Percentiles rank a stretch among this genome's conserved stretches.
Conservation (phyloP, 2,888 invertebrate species). For the Piscicola geometra region DNA sequence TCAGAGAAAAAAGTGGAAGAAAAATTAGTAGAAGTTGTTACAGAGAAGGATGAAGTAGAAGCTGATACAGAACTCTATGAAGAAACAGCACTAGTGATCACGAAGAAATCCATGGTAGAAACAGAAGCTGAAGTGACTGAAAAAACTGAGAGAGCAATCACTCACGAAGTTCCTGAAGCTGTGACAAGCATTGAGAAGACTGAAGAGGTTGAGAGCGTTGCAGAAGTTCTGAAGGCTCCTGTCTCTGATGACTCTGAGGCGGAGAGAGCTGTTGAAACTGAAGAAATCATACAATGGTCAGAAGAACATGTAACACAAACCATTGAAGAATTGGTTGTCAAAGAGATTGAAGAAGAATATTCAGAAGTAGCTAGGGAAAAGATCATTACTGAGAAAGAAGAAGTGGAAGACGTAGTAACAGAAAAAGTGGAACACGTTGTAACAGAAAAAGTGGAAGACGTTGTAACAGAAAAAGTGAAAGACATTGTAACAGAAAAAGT, state of each 20-base stretch:
- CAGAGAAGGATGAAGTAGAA: not conserved
- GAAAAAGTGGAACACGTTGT: constrained; percentile 15
- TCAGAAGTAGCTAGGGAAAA: not conserved
- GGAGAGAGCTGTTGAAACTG: no score
- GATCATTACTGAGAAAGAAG: constrained; percentile 43
- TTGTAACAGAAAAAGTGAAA: not conserved
- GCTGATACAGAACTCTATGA: not conserved
- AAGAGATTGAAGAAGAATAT: not conserved
- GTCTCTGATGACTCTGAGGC: no score
- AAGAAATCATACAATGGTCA: no score
- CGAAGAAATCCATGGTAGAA: not conserved
- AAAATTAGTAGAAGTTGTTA: no score
- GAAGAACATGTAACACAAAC: no score
- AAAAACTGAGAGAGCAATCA: not conserved
- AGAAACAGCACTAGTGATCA: not conserved
- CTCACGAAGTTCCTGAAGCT: not conserved
- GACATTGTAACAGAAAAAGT: constrained; percentile 33
- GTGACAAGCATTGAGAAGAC: not conserved
- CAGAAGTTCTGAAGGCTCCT: not conserved
- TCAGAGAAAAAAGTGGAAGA: no score
- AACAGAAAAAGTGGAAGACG: constrained; percentile 32
- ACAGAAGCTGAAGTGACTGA: not conserved
- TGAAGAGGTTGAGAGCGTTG: no score
- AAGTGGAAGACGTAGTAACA: constrained; percentile 42
- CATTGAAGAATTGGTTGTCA: not conserved